These are phyloP conservation scores for Drosophila paramelanica DNA, from an alignment of 2,888 invertebrate species.

Conservation along the genomic window DNA sequence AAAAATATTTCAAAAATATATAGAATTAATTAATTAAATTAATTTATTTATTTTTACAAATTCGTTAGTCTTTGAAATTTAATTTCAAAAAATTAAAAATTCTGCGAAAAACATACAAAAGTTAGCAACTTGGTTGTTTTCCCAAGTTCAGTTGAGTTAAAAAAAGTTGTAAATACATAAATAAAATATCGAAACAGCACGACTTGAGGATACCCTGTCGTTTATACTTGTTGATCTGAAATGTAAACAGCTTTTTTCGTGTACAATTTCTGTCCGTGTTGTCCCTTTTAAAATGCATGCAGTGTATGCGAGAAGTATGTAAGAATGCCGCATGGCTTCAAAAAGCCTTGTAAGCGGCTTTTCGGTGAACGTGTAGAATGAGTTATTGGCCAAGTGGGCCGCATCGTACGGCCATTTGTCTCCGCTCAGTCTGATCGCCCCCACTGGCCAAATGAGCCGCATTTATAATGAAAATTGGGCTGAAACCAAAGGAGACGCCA, in stretches of 20 bases:
- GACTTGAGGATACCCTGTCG: too few species aligned
- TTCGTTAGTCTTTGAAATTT: too few species aligned
- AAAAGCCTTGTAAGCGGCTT: neutral
- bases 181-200: too few species aligned
- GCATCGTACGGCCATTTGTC: slow-evolving; percentile 41
- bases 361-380: slow-evolving; percentile 5
- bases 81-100: neutral
- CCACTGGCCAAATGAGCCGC: slow-evolving; percentile 47
- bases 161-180: too few species aligned
- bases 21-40: too few species aligned
- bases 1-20: too few species aligned
- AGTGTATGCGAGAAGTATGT: neutral
- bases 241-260: too few species aligned
- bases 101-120: too few species aligned
- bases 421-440: slow-evolving; percentile 32
- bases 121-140: too few species aligned
- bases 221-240: too few species aligned
- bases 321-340: neutral
- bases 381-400: slow-evolving; percentile 36
- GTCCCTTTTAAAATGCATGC: neutral
- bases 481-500: slow-evolving; percentile 5
- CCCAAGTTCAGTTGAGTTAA: too few species aligned
- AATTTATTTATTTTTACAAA: too few species aligned
- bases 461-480: slow-evolving; percentile 29
- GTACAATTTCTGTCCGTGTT: neutral